A percentile compares a stretch with the other conserved stretches of the same genome.
These are phyloP conservation scores for Epinotia demarniana DNA, from an alignment of 2,888 invertebrate genomes.

Conservation along the genomic window DNA sequence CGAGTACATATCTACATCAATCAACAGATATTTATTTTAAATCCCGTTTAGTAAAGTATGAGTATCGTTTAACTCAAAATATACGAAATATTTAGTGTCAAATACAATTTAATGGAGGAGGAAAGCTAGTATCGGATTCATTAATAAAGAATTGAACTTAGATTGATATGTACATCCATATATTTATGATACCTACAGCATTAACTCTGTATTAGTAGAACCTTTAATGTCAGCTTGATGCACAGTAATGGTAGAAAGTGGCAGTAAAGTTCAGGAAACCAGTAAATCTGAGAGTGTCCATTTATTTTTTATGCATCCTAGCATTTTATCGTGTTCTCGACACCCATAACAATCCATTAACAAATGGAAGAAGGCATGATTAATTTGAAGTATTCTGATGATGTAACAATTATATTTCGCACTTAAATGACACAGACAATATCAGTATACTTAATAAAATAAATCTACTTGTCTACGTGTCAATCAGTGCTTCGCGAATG, in stretches of 20 bases:
- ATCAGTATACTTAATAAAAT: background rate
- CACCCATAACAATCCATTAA: constrained; percentile 15
- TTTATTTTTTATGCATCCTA: constrained; percentile 36
- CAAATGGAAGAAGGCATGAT: background rate
- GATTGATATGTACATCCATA: background rate
- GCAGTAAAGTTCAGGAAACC: constrained; percentile 34
- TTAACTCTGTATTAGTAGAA: constrained; percentile 24
- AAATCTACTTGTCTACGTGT: constrained; percentile 2
- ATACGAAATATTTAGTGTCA: too few species aligned
- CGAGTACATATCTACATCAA: too few species aligned
- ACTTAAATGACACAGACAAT: background rate
- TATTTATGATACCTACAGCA: background rate
- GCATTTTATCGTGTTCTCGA: constrained; percentile 20
- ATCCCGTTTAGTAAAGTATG: too few species aligned
- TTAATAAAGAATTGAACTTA: too few species aligned
- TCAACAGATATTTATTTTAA: too few species aligned
- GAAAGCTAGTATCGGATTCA: background rate
- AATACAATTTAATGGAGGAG: too few species aligned
- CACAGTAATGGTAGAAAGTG: constrained; percentile 35
- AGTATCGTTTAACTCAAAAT: too few species aligned
- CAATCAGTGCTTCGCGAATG: constrained; percentile 6
- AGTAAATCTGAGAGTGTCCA: constrained; percentile 32
- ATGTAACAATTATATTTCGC: background rate
- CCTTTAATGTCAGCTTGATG: constrained; percentile 27
- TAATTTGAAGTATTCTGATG: background rate